A percentile compares a stretch with the other conserved stretches of the same genome.
Evolutionary conservation across 2,113 vertebrate genomes (phyloP).

Genomic region (Bostrychus sinensis): DNA sequence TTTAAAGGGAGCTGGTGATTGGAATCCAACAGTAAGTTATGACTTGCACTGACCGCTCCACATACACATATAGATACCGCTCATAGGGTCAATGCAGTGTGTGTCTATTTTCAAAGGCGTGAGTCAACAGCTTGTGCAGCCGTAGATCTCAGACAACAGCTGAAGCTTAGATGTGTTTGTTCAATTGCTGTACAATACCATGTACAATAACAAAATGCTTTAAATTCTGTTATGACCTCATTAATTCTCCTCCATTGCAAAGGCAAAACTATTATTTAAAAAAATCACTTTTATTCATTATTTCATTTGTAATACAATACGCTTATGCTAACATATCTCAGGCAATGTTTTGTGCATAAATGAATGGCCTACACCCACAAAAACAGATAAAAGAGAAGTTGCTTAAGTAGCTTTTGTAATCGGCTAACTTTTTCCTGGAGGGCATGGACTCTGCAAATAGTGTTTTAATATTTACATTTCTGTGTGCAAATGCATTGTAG

Average conservation of each 20-base stretch:
- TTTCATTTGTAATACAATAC: no score
- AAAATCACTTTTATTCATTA: no score
- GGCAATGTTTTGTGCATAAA: not conserved
- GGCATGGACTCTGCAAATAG: constrained; percentile 3
- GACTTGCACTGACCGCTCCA: constrained; percentile 3
- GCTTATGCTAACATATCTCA: not conserved
- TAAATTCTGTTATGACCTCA: not conserved
- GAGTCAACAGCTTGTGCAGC: constrained; percentile 46
- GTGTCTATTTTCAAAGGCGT: constrained; percentile 49
- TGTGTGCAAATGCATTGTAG: not conserved
- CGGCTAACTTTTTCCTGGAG: not conserved
- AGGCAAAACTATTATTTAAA: not conserved
- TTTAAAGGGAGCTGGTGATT: not conserved
- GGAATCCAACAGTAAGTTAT: constrained; percentile 4
- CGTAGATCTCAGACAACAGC: constrained; percentile 46
- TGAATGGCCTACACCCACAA: not conserved
- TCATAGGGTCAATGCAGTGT: not conserved
- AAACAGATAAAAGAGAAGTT: constrained; percentile 41
- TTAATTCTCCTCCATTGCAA: not conserved
- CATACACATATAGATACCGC: constrained; percentile 5
- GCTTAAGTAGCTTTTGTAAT: constrained; percentile 22
- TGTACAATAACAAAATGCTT: not conserved
- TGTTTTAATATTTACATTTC: constrained; percentile 4
- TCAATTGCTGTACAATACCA: not conserved
- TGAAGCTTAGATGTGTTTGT: constrained; percentile 46